Evolutionary conservation across 2,888 invertebrate species (phyloP).

Genomic region (Liposcelis brunnea): DNA sequence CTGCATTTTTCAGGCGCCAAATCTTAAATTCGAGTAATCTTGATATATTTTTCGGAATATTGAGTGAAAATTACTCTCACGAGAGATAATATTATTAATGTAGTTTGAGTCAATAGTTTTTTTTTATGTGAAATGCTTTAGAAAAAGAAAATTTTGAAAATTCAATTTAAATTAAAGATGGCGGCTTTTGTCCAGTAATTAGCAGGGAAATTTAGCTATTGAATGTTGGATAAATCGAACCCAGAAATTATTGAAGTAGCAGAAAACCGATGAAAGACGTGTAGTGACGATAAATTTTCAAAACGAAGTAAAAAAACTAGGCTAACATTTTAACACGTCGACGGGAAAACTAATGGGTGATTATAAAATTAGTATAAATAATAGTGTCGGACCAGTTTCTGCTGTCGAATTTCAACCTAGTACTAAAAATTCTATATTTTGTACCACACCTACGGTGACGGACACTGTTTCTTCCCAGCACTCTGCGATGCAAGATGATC

Average conservation of each 20-base stretch:
- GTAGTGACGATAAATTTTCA: neutral
- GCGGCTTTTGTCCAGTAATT: neutral
- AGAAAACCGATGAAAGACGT: slow-evolving; percentile 8
- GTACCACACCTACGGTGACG: slow-evolving; percentile 21
- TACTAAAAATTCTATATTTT: slow-evolving; percentile 20
- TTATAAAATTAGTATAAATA: slow-evolving; percentile 22
- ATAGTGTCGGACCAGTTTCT: slow-evolving; percentile 21
- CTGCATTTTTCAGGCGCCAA: too few relatives aligned
- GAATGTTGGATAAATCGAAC: neutral
- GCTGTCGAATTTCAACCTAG: slow-evolving; percentile 20
- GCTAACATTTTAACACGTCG: too few relatives aligned
- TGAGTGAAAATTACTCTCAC: too few relatives aligned
- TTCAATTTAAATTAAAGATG: too few relatives aligned
- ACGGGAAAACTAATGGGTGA: slow-evolving; percentile 20
- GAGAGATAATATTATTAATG: too few relatives aligned
- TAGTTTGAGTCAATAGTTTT: too few relatives aligned
- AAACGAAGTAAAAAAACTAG: too few relatives aligned
- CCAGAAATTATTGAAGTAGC: slow-evolving; percentile 3
- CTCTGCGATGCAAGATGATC: slow-evolving; percentile 22
- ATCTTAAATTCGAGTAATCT: too few relatives aligned
- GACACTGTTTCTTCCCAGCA: slow-evolving; percentile 20
- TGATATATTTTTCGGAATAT: too few relatives aligned
- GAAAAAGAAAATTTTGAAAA: too few relatives aligned
- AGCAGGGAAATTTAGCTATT: neutral
- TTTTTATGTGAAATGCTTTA: too few relatives aligned